Percentiles rank a stretch among this genome's conserved stretches.
Evolutionary conservation across 2,888 invertebrate species (phyloP).

Genomic region (Drosophila lutescens): DNA sequence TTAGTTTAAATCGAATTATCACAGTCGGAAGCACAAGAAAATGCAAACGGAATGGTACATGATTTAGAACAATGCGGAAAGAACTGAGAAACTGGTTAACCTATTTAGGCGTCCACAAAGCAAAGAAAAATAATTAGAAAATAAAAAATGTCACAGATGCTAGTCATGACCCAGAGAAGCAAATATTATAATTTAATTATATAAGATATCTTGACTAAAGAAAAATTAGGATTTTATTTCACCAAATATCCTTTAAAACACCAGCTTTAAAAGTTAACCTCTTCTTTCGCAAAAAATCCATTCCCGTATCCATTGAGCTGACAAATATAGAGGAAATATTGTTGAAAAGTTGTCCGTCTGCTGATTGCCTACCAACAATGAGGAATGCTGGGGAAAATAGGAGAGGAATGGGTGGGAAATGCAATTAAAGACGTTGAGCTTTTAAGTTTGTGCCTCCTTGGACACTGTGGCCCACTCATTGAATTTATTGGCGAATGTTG

Average conservation of each 20-base stretch:
- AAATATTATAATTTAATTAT: background rate
- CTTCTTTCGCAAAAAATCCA: background rate
- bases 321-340: constrained; percentile 14
- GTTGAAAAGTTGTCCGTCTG: constrained; percentile 23
- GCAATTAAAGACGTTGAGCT: constrained; percentile 54
- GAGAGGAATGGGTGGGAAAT: constrained; percentile 1
- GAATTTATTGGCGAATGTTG: constrained; percentile 55
- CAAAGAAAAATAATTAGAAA: too few relatives aligned
- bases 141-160: background rate
- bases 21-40: background rate
- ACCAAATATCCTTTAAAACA: too few relatives aligned
- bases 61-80: too few relatives aligned
- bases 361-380: constrained; percentile 30
- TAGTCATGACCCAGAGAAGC: background rate
- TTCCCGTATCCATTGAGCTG: constrained; percentile 3
- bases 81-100: background rate
- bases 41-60: background rate
- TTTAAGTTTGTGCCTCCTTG: constrained; percentile 44
- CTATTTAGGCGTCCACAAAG: background rate
- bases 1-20: constrained; percentile 13
- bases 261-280: constrained; percentile 31
- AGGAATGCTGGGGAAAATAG: constrained; percentile 20
- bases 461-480: constrained; percentile 38
- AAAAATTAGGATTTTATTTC: too few relatives aligned
- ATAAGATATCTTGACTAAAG: background rate